A percentile compares a stretch with the other conserved stretches of the same genome.
Evolutionary conservation across 2,797 vertebrate species (phyloP).

Genomic region (Gallinago nigripennis): DNA sequence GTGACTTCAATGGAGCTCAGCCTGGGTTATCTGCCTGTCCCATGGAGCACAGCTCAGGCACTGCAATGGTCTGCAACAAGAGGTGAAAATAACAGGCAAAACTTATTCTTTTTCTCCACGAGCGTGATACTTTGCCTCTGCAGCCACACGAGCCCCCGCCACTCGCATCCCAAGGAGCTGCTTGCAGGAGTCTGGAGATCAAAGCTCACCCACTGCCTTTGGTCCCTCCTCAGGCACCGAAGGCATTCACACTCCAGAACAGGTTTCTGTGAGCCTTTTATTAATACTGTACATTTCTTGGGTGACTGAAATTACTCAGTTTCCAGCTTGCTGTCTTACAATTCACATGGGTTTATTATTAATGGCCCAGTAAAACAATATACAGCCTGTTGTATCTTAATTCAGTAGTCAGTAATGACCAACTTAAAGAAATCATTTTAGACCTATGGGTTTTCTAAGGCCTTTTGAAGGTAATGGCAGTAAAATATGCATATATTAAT

Average conservation of each 20-base stretch:
- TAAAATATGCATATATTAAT: constrained; percentile 73
- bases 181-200: background rate
- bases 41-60: background rate
- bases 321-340: constrained; percentile 52
- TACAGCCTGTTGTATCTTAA: constrained; percentile 66
- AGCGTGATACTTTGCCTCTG: background rate
- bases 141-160: background rate
- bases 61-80: fast-evolving
- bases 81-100: background rate
- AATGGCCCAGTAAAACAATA: constrained; percentile 74
- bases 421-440: constrained; percentile 55
- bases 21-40: fast-evolving
- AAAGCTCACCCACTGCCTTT: background rate
- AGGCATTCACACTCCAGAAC: background rate
- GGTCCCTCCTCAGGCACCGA: background rate
- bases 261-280: constrained; percentile 29
- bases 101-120: fast-evolving
- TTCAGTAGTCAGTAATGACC: constrained; percentile 64
- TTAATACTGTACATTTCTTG: constrained; percentile 42
- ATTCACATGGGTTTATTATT: constrained; percentile 56
- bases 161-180: background rate
- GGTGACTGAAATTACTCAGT: constrained; percentile 42
- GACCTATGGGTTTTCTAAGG: constrained; percentile 60
- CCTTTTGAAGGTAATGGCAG: constrained; percentile 68
- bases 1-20: background rate